Evolutionary conservation across 2,888 invertebrate species (phyloP).

Genomic region (Ametastegia equiseti): DNA sequence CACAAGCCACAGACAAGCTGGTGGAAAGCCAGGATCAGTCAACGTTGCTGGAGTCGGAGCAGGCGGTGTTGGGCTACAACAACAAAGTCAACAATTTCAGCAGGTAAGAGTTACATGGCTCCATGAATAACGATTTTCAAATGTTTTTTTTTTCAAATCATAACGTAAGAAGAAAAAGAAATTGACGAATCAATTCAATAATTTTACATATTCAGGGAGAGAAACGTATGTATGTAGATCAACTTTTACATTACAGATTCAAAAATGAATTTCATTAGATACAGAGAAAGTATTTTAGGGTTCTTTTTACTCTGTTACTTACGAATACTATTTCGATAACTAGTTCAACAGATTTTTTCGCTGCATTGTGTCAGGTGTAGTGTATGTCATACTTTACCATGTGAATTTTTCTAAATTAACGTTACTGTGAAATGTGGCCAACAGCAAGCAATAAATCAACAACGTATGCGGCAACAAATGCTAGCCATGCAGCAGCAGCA

Average conservation of each 20-base stretch:
- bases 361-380: not conserved
- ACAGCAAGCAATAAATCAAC: slow-evolving; percentile 73
- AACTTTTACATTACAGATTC: slow-evolving; percentile 6
- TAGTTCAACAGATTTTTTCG: not conserved
- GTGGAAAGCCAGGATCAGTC: slow-evolving; percentile 73
- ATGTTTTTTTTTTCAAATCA: not conserved
- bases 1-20: slow-evolving; percentile 81
- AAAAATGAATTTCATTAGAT: slow-evolving; percentile 17
- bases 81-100: slow-evolving; percentile 81
- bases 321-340: not conserved
- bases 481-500: slow-evolving; percentile 80
- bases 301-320: not conserved
- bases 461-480: slow-evolving; percentile 85
- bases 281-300: not conserved
- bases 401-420: slow-evolving; percentile 28
- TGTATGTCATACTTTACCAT: not conserved
- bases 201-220: not conserved
- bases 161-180: too few species aligned
- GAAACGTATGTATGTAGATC: not conserved
- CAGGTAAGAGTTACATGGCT: slow-evolving; percentile 71
- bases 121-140: not conserved
- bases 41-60: slow-evolving; percentile 71
- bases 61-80: slow-evolving; percentile 75
- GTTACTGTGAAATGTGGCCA: slow-evolving; percentile 16
- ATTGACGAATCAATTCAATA: not conserved